Evolutionary conservation across 2,888 invertebrate genomes (phyloP).

Genomic region (Polyploca ridens): DNA sequence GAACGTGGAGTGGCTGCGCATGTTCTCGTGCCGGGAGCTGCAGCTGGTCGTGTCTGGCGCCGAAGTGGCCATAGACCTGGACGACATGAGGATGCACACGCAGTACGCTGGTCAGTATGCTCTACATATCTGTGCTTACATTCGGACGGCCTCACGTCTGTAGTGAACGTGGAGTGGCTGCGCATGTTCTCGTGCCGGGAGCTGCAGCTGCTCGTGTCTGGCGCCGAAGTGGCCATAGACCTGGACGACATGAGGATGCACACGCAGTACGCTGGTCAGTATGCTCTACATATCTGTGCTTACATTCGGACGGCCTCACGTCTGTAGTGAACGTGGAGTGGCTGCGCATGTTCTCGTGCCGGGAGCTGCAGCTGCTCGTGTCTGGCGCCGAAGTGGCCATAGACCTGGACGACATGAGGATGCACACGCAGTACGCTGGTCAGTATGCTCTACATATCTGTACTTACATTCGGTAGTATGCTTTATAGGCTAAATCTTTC

Average conservation of each 20-base stretch:
- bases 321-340: slow-evolving; percentile 96
- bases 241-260: slow-evolving; percentile 93
- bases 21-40: slow-evolving; percentile 96
- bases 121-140: too few relatives aligned
- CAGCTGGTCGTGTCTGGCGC: slow-evolving; percentile 99
- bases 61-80: slow-evolving; percentile 95
- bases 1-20: slow-evolving; percentile 95
- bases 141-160: slow-evolving; percentile 95
- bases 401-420: slow-evolving; percentile 94
- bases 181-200: slow-evolving; percentile 96
- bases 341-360: slow-evolving; percentile 95
- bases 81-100: slow-evolving; percentile 94
- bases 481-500: too few relatives aligned
- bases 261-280: slow-evolving; percentile 93
- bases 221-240: slow-evolving; percentile 97
- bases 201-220: slow-evolving; percentile 98
- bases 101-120: slow-evolving; percentile 91
- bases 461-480: too few relatives aligned
- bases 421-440: slow-evolving; percentile 95
- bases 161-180: slow-evolving; percentile 96
- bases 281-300: too few relatives aligned
- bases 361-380: slow-evolving; percentile 98
- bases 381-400: slow-evolving; percentile 98
- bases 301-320: slow-evolving; percentile 94
- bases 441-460: too few relatives aligned